Evolutionary conservation across 2,113 vertebrate genomes (phyloP), one percentile per base, ranked within the genome.

Genomic region (Tretioscincus oriximinensis): DNA sequence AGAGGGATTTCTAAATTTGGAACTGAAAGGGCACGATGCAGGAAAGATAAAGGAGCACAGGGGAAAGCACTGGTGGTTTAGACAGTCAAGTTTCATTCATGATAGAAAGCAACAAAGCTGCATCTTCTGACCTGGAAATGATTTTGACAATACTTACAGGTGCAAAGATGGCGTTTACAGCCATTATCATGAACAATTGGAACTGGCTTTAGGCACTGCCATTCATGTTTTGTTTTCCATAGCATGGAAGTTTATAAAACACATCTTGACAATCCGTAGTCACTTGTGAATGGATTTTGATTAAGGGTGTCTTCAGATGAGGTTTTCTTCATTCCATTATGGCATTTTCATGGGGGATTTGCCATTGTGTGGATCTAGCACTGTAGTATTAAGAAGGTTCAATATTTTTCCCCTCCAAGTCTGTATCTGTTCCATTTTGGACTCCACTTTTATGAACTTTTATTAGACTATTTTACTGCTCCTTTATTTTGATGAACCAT

Each of bases 21-120:
- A 96, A 96, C 96, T 96, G 75, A 95, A 96, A 93, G 84, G 93
- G 91, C 74, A 85, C 92, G 83, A 77, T 47, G 70, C 9, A 87
- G 84, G 68, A 74, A 87, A 91, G 93, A 93, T 87, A 90, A 92
- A 93, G 89, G 89, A 10, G 41, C 45, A 24, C 84, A 51, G 80
- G 85, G 73, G 77, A 89, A 74, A 41, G 35, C 81, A 84, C 45
- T 5, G 35, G 61, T 85, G 69, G 9, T 79, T 89, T 64, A 73
- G 24, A 73, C 28, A 41, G 87, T 64, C 28, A 35, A 80, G 61
- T 29, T 77, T 31, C 74, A 45, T 84, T 78, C 88, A 65, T 49
- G 26, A 77, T 60, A 74, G 83, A 84, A 90, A 88, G 70, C 54
- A 80, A 79, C 41, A 41, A 51, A n/a, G 24, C 65, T 26, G n/a